phyloP scores from a whole-genome alignment of 2,113 vertebrate genomes.

The Vicugna pacos region DNA sequence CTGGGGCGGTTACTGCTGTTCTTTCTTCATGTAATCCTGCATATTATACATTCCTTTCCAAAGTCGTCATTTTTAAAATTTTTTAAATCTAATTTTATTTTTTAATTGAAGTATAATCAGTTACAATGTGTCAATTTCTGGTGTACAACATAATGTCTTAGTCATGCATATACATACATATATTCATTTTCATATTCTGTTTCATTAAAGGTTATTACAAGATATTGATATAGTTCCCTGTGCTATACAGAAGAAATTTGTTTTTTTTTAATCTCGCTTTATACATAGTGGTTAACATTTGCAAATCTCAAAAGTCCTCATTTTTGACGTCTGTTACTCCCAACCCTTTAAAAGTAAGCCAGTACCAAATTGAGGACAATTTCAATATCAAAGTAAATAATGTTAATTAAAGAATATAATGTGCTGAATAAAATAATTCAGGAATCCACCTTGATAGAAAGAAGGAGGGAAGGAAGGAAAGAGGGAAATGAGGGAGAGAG shows the following conservation, averaged over 20 bases:
- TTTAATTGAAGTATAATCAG: too few species aligned
- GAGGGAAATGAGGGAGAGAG: neutral
- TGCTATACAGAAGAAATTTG: too few species aligned
- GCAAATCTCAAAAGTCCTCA: neutral
- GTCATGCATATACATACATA: too few species aligned
- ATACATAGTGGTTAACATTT: too few species aligned
- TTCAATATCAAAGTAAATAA: constrained; percentile 6
- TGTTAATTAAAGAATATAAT: constrained; percentile 11
- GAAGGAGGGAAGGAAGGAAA: neutral
- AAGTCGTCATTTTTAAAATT: constrained; percentile 4
- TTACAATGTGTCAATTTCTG: too few species aligned
- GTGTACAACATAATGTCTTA: too few species aligned
- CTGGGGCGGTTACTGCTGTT: neutral
- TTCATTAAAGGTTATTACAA: too few species aligned
- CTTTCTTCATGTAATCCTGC: neutral
- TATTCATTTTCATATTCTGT: too few species aligned
- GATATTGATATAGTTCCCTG: too few species aligned
- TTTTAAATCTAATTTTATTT: neutral
- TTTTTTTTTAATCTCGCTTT: too few species aligned
- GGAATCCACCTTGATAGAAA: neutral
- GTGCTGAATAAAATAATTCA: constrained; percentile 11
- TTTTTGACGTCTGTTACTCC: constrained; percentile 1
- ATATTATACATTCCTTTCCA: neutral
- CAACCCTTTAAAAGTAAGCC: constrained; percentile 42
- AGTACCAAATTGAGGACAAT: neutral